Evolutionary conservation across 2,888 invertebrate species (phyloP), one percentile per base, ranked within the genome.

Genomic region (Drosophila robusta): DNA sequence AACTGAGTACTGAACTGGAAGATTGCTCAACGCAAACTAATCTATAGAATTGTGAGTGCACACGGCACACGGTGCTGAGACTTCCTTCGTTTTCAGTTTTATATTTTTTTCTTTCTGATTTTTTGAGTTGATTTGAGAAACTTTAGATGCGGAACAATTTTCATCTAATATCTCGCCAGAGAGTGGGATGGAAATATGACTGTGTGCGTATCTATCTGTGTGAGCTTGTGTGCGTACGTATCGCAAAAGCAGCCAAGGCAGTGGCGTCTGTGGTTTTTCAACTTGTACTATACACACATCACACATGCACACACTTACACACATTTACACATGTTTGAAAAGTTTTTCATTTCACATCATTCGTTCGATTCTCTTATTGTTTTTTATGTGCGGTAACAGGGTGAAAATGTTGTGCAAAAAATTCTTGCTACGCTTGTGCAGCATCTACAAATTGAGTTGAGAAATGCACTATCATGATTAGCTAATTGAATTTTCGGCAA

Each of bases 1-100:
- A 73, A 75, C 68, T 78, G 83, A 85, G 89, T 70, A 86, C 85
- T 89, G 85, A 86, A 86, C 85, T 86, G 85, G 85, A 86, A 89
- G 89, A 89, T 89, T 89, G 85, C 89, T 89, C 73, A 89, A 89
- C 77, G 85, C 89, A 89, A 86, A 86, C 85, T 86, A 89, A 87
- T 86, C 85, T 86, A 87, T 86, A 86, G 89, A 86, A 87, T 77
- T 86, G 64, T 80, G 89, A 86, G 88, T 86, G 85, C 85, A 86
- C 85, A 86, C 85, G 85, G 85, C 85, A 85, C 89, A 74, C 68
- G 79, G 78, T 58, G 65, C 75, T 70, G 55, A 60, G 57, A 52
- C 62, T 72, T 72, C 39, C 63, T 42, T 38, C 65, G 70, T 54
- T 58, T 62, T 65, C 67, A 61, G 44, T 66, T 64, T 41, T 55